Evolutionary conservation across 2,113 vertebrate genomes (phyloP).

Genomic region (Neogale vison): DNA sequence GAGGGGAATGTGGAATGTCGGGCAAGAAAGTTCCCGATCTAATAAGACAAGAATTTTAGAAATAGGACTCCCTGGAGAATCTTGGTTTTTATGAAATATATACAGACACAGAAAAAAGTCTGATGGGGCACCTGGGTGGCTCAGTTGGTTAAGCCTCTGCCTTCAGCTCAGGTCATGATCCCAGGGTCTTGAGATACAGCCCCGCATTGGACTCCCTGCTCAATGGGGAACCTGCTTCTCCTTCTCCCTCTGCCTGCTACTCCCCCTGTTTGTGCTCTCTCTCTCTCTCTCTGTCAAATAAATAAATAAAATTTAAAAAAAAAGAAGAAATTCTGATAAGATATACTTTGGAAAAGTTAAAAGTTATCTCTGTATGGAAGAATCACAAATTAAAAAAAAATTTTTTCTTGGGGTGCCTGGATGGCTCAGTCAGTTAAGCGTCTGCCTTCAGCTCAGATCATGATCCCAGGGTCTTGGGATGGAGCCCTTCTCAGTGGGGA

Average conservation of each 20-base stretch:
- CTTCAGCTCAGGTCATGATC: too few species aligned
- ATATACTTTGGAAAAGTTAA: not conserved
- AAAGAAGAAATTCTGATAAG: not conserved
- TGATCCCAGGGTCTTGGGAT: not conserved
- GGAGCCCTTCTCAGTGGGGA: not conserved
- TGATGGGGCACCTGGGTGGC: not conserved
- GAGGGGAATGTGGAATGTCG: not conserved
- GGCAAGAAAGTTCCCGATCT: not conserved
- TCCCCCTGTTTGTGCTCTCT: too few species aligned
- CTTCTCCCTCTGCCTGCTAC: too few species aligned
- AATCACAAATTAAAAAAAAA: not conserved
- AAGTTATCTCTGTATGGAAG: not conserved
- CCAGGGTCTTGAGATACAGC: too few species aligned
- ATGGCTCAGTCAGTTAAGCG: not conserved
- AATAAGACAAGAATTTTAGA: not conserved
- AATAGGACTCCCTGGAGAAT: not conserved
- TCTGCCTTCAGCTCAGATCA: not conserved
- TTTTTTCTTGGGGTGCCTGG: not conserved
- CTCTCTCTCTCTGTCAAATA: too few species aligned
- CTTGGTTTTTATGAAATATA: not conserved
- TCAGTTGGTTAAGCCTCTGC: too few species aligned
- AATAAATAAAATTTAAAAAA: too few species aligned
- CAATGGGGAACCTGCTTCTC: too few species aligned
- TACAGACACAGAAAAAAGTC: not conserved
- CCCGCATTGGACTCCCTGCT: too few species aligned